Conservation (phyloP, 2,113 vertebrate genomes). For the Anhinga anhinga region DNA sequence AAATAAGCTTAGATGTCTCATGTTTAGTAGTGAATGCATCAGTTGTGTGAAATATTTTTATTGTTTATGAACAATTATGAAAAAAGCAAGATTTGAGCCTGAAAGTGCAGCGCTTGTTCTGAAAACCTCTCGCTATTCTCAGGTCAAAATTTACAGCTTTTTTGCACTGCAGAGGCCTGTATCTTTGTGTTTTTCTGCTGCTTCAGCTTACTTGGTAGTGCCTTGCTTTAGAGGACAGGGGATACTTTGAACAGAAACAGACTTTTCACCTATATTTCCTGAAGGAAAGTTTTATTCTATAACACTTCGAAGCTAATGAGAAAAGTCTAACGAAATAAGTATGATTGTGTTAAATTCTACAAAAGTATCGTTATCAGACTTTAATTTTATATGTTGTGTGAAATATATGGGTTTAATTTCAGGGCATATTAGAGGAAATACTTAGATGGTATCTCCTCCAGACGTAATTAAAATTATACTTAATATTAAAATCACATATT, state of each 20-base stretch:
- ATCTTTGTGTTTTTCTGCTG: not conserved
- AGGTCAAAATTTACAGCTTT: not conserved
- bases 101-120: not conserved
- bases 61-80: not conserved
- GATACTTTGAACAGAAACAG: not conserved
- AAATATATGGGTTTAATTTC: conserved; percentile 5
- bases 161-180: not conserved
- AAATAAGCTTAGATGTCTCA: not conserved
- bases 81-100: not conserved
- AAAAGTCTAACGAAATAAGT: not conserved
- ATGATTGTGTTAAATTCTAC: not conserved
- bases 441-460: not conserved
- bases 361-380: not conserved
- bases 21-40: not conserved
- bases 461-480: not conserved
- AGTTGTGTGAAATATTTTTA: not conserved
- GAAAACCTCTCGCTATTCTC: not conserved
- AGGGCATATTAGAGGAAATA: not conserved
- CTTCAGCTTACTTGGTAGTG: not conserved
- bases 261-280: not conserved
- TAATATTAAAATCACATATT: not conserved
- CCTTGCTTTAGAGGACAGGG: not conserved
- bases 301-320: not conserved
- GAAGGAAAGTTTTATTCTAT: not conserved
- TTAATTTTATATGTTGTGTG: not conserved